Base-by-base conservation (phyloP, 2,888 invertebrate genomes). In the Ryuthela nishihirai region DNA sequence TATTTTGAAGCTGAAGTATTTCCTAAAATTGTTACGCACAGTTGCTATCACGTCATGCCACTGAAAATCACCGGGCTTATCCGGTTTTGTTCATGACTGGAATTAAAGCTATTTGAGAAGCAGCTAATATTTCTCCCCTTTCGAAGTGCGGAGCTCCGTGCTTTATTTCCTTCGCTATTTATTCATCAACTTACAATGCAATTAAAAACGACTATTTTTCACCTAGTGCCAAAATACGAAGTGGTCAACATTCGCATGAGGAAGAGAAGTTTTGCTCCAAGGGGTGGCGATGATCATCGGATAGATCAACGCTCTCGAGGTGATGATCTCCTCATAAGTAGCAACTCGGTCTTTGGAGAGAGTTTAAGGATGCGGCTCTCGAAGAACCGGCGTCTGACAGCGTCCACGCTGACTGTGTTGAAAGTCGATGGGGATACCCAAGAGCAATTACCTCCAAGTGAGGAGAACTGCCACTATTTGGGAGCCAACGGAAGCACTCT, bases 171-270 rank as follows among this genome's bases (percentile, higher is more conserved):
- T n/a, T n/a, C n/a, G n/a, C n/a, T n/a, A n/a, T n/a, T n/a, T n/a
- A n/a, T n/a, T n/a, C n/a, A n/a, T n/a, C n/a, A n/a, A n/a, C n/a
- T n/a, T n/a, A n/a, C n/a, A n/a, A n/a, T n/a, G n/a, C n/a, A n/a
- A n/a, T n/a, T n/a, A n/a, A n/a, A n/a, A n/a, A n/a, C n/a, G n/a
- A n/a, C n/a, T 25, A 9, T 17, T 43, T 43, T 40, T 20, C 6
- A n/a, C n/a, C n/a, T 32, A 59, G 59, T 59, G 29, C 59, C 59
- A 17, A 50, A 59, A 1, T 59, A 59, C 26, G 48, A 40, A 17
- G 25, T 59, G 7, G 43, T 53, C 34, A 53, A 44, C 24, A 39
- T 59, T 34, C 36, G 53, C 18, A 35, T 59, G 39, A 38, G 40
- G 21, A 53, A 42, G 23, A 25, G 46, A 2, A 9, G 17, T 4